These are phyloP conservation scores for Drosophila limbata DNA, from an alignment of 2,888 invertebrate species.

Conservation along the genomic window DNA sequence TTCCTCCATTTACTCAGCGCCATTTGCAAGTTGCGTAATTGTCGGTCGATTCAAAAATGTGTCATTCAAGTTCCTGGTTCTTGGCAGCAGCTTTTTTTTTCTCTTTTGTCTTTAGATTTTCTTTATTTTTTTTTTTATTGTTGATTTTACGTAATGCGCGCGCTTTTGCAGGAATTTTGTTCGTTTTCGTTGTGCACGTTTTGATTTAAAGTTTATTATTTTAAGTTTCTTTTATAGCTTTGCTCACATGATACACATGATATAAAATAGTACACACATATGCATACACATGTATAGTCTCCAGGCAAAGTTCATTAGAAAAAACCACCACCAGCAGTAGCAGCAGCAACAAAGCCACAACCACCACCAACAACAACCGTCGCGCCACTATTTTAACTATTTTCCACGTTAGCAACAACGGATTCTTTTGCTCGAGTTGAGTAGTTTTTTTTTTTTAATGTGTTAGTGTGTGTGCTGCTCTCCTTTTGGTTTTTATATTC, in stretches of 20 bases:
- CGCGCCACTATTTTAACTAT: constrained; percentile 73
- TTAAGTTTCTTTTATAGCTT: constrained; percentile 23
- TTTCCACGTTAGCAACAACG: constrained; percentile 77
- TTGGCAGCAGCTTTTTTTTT: constrained; percentile 25
- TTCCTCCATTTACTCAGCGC: constrained; percentile 48
- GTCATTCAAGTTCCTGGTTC: constrained; percentile 75
- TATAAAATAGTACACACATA: constrained; percentile 35
- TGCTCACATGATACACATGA: constrained; percentile 55
- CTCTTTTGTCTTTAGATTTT: not conserved
- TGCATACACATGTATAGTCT: constrained; percentile 44
- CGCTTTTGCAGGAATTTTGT: constrained; percentile 36
- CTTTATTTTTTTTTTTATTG: not conserved
- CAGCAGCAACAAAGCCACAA: constrained; percentile 50
- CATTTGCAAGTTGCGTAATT: constrained; percentile 81
- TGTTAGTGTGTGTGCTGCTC: constrained; percentile 45
- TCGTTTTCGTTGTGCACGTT: constrained; percentile 19
- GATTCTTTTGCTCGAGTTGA: constrained; percentile 39
- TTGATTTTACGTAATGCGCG: constrained; percentile 73
- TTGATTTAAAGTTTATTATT: constrained; percentile 4
- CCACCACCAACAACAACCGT: constrained; percentile 61
- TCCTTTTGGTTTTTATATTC: constrained; percentile 64
- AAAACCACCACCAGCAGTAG: constrained; percentile 63
- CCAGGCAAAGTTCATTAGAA: constrained; percentile 72
- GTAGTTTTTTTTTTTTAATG: constrained; percentile 30
- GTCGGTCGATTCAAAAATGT: constrained; percentile 73